Evolutionary conservation across 2,888 invertebrate genomes (phyloP), one percentile per base, ranked within the genome.

Genomic region (Xylota sylvarum): DNA sequence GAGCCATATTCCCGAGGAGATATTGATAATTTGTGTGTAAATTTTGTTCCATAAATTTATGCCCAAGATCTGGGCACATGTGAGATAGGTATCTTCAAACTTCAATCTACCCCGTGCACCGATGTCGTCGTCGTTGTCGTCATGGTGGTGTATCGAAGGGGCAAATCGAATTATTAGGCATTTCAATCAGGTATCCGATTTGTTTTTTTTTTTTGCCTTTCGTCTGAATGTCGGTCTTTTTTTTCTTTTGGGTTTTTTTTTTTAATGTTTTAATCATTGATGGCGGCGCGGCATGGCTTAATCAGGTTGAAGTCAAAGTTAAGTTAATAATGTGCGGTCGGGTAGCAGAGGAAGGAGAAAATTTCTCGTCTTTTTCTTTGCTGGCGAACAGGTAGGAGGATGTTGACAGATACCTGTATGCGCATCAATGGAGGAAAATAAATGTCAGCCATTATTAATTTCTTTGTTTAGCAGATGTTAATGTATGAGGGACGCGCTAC

Each of bases 201-300:
- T 19, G 17, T 27, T 65, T 60, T 60, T 58, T 62, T 23, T 55
- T 35, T 10, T 19, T 65, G 52, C 52, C 50, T 62, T 23, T 55
- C 43, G 10, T 19, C 23, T 35, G 17, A 48, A 35, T 62, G 48
- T 74, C 52, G 55, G 55, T 48, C 30, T 74, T 76, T 72, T 74
- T 69, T 62, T 60, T 48, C 32, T 32, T 32, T 32, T n/a, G n/a
- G n/a, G n/a, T 6, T 32, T 65, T 46, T 10, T 27, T 50, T 72
- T 82, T 82, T 86, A 50, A 86, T 82, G 86, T 73, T 82, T 86
- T 86, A 86, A 86, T 86, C 77, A 86, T 58, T 78, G 81, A 76
- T 77, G 81, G 64, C 67, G 77, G 67, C 69, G 58, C 73, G 69
- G 77, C 58, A 73, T 77, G 55, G 62, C 78, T 86, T 86, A 86